Percentiles rank a stretch among this genome's conserved stretches.
Conservation (phyloP, 2,797 vertebrate species). For the Lepilemur septentrionalis region DNA sequence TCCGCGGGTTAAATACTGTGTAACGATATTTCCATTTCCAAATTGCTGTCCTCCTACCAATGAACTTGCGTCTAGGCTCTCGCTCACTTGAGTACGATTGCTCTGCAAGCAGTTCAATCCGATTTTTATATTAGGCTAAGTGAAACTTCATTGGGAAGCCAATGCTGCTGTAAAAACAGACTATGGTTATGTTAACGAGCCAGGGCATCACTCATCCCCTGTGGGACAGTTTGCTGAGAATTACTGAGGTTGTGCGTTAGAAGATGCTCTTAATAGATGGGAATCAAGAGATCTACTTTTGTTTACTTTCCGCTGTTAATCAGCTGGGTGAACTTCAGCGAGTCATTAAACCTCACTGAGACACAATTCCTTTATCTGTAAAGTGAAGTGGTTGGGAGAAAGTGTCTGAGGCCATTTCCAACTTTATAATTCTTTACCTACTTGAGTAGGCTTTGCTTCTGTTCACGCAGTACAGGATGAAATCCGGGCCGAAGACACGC, state of each 20-base stretch:
- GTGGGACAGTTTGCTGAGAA: background rate
- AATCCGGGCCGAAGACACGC: background rate
- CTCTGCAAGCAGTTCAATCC: accelerated
- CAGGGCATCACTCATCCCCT: background rate
- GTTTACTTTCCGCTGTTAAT: background rate
- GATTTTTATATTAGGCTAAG: background rate
- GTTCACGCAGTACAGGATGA: accelerated
- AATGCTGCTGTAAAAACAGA: background rate
- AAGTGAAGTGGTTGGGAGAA: background rate
- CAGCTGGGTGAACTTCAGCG: background rate
- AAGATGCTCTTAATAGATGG: background rate
- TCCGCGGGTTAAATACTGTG: background rate
- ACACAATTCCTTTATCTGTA: background rate
- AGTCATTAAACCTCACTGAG: background rate
- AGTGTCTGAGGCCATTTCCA: background rate
- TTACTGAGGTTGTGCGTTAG: background rate
- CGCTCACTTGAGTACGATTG: background rate
- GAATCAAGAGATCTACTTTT: background rate
- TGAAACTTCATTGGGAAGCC: background rate
- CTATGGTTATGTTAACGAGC: background rate
- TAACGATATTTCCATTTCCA: background rate
- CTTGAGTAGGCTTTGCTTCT: accelerated
- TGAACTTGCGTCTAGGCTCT: accelerated
- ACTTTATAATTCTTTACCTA: background rate
- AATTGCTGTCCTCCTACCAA: accelerated